Percentiles rank a stretch among this genome's conserved stretches.
These are phyloP conservation scores for Amphiprion percula DNA, from an alignment of 2,113 vertebrate species.

Conservation along the genomic window DNA sequence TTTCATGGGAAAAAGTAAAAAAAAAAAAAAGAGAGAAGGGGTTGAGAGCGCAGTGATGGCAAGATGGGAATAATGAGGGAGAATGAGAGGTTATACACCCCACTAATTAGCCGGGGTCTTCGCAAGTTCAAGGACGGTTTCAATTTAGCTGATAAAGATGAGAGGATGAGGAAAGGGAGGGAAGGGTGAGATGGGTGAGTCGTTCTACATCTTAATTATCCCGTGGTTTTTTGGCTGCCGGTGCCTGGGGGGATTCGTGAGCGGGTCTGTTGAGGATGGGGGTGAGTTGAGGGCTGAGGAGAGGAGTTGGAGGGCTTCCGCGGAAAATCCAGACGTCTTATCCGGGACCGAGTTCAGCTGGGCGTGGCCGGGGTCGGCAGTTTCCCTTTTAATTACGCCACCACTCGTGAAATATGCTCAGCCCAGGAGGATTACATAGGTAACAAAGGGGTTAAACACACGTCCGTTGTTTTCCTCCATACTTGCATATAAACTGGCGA, in stretches of 20 bases:
- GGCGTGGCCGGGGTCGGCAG: constrained; percentile 35
- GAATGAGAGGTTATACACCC: constrained; percentile 74
- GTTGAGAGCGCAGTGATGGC: constrained; percentile 46
- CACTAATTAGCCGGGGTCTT: constrained; percentile 77
- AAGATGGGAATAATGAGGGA: constrained; percentile 75
- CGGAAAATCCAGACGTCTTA: constrained; percentile 49
- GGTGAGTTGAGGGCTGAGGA: constrained; percentile 5
- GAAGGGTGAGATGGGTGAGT: constrained; percentile 56
- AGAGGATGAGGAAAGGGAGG: constrained; percentile 60
- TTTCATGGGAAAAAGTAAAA: constrained; percentile 14
- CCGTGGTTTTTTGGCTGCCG: constrained; percentile 46
- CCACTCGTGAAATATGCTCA: constrained; percentile 15
- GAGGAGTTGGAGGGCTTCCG: constrained; percentile 35
- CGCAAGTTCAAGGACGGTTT: constrained; percentile 81
- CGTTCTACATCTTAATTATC: constrained; percentile 76
- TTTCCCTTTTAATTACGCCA: constrained; percentile 76
- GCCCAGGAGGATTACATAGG: constrained; percentile 26
- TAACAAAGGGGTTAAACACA: constrained; percentile 49
- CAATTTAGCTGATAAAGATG: constrained; percentile 81
- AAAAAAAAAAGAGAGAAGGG: constrained; percentile 10
- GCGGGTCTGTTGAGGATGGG: not conserved
- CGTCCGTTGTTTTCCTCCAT: constrained; percentile 12
- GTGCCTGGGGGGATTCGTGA: constrained; percentile 30
- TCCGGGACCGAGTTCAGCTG: constrained; percentile 54
- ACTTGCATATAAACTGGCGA: constrained; percentile 15